Base-by-base conservation (phyloP, 1,140 invertebrate genomes). In the Ceratoteleas bidentatus region DNA sequence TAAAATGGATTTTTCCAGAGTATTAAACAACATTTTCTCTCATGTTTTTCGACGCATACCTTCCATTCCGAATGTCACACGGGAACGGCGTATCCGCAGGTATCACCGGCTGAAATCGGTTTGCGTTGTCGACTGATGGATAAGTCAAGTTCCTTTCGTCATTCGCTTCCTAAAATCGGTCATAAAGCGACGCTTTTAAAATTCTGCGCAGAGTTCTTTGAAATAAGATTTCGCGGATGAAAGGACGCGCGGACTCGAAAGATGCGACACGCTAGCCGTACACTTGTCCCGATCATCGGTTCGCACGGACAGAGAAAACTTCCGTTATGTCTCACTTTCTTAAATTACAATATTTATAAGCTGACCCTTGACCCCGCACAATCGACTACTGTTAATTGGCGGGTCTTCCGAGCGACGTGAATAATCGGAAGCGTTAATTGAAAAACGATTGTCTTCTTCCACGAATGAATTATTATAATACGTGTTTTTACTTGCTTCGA, bases 21-120 rank as follows among this genome's bases (percentile, higher is more conserved):
- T n/a, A n/a, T n/a, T n/a, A n/a, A n/a, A n/a, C n/a, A n/a, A n/a
- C n/a, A n/a, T n/a, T n/a, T n/a, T n/a, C n/a, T n/a, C n/a, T n/a
- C n/a, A n/a, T n/a, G n/a, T n/a, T n/a, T n/a, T n/a, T n/a, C n/a
- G n/a, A n/a, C n/a, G n/a, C n/a, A n/a, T n/a, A n/a, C n/a, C n/a
- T n/a, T n/a, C n/a, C n/a, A n/a, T n/a, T n/a, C n/a, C n/a, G n/a
- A n/a, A n/a, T n/a, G n/a, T n/a, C n/a, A n/a, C n/a, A n/a, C n/a
- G n/a, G n/a, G n/a, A n/a, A n/a, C n/a, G n/a, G n/a, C n/a, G n/a
- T n/a, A n/a, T n/a, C n/a, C n/a, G n/a, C n/a, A n/a, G n/a, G n/a
- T n/a, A n/a, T n/a, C 14, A 15, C 89, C 7, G 85, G 85, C 62
- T 92, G 92, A 53, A 85, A 87, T 66, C 91, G 81, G 13, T 88